These are phyloP conservation scores for Trichoplusia ni DNA, from an alignment of 1,140 invertebrate species.

Conservation along the genomic window DNA sequence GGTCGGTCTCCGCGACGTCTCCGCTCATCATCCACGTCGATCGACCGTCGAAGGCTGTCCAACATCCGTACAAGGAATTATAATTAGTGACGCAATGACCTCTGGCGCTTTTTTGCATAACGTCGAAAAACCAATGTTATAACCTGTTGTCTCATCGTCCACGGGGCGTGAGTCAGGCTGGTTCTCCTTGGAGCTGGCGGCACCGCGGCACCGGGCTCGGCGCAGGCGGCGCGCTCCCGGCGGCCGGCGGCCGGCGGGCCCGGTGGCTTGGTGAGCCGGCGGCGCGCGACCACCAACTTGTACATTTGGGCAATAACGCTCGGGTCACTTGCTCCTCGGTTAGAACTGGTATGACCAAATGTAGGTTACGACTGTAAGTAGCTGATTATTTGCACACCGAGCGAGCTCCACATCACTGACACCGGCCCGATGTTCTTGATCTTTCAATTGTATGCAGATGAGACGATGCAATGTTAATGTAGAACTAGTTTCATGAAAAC, in stretches of 20 bases:
- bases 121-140: conserved; percentile 36
- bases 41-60: conserved; percentile 44
- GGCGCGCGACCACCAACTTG: background rate
- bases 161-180: conserved; percentile 30
- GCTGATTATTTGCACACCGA: conserved; percentile 3
- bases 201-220: too few relatives aligned
- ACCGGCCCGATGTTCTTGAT: conserved; percentile 9
- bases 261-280: background rate
- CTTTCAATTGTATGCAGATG: conserved; percentile 41
- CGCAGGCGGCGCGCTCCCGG: background rate
- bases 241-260: background rate
- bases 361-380: conserved; percentile 29
- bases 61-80: conserved; percentile 49
- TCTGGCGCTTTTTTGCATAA: conserved; percentile 44
- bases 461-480: conserved; percentile 22
- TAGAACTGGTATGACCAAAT: conserved; percentile 19
- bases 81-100: conserved; percentile 61
- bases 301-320: background rate
- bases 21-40: conserved; percentile 21
- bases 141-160: conserved; percentile 43
- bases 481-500: conserved; percentile 22
- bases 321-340: conserved; percentile 26
- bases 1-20: background rate
- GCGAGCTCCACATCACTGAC: background rate
- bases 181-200: conserved; percentile 40